phyloP scores from a whole-genome alignment of 2,888 invertebrate species.

The Megastigmus dorsalis region DNA sequence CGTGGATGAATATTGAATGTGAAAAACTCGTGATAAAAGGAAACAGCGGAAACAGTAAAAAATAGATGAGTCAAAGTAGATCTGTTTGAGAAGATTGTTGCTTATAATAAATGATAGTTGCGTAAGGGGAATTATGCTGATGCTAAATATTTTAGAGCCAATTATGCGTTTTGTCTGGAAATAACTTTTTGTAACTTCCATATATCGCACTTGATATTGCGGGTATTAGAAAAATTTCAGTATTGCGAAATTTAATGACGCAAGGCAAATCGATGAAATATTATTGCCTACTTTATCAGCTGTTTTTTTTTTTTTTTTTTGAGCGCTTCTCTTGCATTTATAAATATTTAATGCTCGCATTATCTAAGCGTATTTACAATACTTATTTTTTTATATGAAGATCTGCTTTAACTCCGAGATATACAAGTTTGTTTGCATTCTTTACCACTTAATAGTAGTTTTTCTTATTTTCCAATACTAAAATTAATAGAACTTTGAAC shows the following conservation, averaged over 20 bases:
- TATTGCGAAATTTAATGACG: conserved; percentile 23
- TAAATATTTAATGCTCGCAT: no score
- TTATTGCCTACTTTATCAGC: not conserved
- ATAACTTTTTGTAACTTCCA: not conserved
- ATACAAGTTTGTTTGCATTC: no score
- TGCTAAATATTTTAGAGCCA: not conserved
- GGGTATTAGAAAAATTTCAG: not conserved
- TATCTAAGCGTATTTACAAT: no score
- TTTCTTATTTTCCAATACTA: no score
- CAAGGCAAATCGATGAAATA: conserved; percentile 4
- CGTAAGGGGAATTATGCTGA: not conserved
- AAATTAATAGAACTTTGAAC: no score
- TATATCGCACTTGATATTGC: not conserved
- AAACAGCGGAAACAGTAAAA: not conserved
- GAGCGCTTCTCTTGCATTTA: no score
- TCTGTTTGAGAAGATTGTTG: not conserved
- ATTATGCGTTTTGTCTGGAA: not conserved
- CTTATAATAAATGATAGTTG: not conserved
- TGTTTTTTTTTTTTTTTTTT: no score
- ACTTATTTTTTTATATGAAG: no score
- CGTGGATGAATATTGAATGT: no score
- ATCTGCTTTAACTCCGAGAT: no score
- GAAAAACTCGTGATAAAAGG: no score
- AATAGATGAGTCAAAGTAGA: not conserved
- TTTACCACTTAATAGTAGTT: no score